These are phyloP conservation scores for Mesocricetus auratus DNA, from an alignment of 2,113 vertebrate genomes.

Conservation along the genomic window DNA sequence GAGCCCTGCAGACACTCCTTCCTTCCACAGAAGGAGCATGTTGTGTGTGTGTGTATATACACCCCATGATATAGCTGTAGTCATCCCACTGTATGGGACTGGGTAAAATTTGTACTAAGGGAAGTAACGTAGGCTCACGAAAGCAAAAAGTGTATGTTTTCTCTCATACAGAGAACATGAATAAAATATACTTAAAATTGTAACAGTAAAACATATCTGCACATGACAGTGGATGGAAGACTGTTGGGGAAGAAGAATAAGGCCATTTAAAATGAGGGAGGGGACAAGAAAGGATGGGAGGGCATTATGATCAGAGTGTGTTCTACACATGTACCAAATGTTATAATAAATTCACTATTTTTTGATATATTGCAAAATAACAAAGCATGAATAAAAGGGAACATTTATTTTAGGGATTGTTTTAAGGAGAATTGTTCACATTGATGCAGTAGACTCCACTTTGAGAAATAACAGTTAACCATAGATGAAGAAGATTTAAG, in stretches of 20 bases:
- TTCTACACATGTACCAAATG: not conserved
- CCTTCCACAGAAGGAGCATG: not conserved
- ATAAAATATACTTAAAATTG: not conserved
- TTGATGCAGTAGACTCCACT: not conserved
- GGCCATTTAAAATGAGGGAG: too few relatives aligned
- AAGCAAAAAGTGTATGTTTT: not conserved
- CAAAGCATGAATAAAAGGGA: not conserved
- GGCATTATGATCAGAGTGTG: not conserved
- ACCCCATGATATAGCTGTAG: not conserved
- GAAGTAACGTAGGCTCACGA: not conserved
- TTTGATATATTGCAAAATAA: not conserved
- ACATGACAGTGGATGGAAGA: not conserved
- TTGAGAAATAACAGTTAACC: not conserved
- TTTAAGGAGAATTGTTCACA: not conserved
- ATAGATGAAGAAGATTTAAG: not conserved
- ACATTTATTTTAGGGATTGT: not conserved
- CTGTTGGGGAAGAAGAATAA: not conserved
- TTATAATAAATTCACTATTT: not conserved
- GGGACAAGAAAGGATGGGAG: not conserved
- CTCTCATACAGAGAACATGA: not conserved
- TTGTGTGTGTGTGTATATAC: not conserved
- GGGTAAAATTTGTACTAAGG: not conserved
- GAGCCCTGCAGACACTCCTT: not conserved
- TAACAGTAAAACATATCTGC: not conserved
- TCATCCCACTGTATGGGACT: not conserved